Evolutionary conservation across 2,113 vertebrate genomes (phyloP), one percentile per base, ranked within the genome.

Genomic region (Archocentrus centrarchus): DNA sequence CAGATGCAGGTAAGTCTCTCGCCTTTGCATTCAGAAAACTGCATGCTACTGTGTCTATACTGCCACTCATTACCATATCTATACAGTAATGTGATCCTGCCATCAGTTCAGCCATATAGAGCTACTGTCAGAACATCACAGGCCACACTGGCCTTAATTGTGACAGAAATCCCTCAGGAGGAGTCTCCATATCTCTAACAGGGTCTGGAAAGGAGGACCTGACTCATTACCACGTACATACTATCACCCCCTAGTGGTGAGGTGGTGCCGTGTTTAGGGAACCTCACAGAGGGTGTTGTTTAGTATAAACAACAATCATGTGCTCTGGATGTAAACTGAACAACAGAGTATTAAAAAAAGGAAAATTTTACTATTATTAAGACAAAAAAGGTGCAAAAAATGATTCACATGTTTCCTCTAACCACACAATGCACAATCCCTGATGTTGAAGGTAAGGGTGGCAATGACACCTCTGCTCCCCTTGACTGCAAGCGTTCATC

Each of bases 191-290:
- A 79, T 80, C 62, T 85, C 75, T 59, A 84, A 82, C 76, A 82
- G 80, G 63, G 80, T 59, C 30, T 76, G 70, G 57, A 70, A 59
- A 66, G 79, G 37, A 55, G 68, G 41, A 68, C 61, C 61, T 70
- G 63, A 87, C 18, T 86, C 86, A 61, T 73, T 77, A 87, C 91
- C 86, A 89, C 77, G 58, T 41, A 75, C 91, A 86, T 90, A 86
- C 91, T 91, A 82, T 64, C 85, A 63, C 91, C 93, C 88, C 93
- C 92, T 87, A 84, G 94, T 94, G 93, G 94, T n/a, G 66, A 94
- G 88, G 93, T 86, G 80, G 62, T 44, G 89, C 77, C 58, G 32
- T 81, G 59, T 53, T 76, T 63, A 68, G n/a, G 17, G 61, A 44
- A 80, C 39, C 32, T 62, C 39, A 50, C 59, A 75, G 8, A 58